Conservation (phyloP, 2,797 vertebrate species). For the Halcyon chelicuti region DNA sequence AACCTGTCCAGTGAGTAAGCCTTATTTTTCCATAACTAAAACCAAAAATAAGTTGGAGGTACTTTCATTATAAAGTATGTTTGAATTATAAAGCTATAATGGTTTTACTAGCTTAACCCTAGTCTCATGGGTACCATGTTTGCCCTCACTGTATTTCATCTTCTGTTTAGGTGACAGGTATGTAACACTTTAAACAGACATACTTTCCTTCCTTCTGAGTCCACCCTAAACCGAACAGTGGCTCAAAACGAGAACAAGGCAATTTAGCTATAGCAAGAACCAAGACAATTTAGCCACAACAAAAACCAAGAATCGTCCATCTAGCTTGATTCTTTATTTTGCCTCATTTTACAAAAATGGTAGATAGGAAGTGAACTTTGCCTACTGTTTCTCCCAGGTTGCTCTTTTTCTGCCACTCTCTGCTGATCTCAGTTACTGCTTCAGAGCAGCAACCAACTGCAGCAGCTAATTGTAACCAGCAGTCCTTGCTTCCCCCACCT, state of each 20-base stretch:
- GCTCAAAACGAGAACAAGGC: not conserved
- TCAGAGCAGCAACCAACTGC: not conserved
- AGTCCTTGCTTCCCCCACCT: not conserved
- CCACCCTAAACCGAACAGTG: not conserved
- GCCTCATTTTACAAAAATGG: not conserved
- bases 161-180: not conserved
- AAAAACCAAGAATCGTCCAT: not conserved
- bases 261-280: not conserved
- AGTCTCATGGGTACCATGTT: not conserved
- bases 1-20: not conserved
- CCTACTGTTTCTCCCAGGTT: not conserved
- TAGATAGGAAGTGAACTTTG: not conserved
- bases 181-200: not conserved
- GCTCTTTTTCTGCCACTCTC: not conserved
- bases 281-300: not conserved
- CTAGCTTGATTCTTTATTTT: not conserved
- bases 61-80: not conserved
- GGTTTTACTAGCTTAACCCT: not conserved
- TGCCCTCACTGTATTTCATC: not conserved
- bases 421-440: not conserved
- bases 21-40: not conserved
- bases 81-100: not conserved
- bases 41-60: not conserved
- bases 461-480: slow-evolving; percentile 46
- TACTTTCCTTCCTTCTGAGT: not conserved